These are phyloP conservation scores for Drosophila kambysellisi DNA, from an alignment of 2,888 invertebrate species.

Conservation along the genomic window DNA sequence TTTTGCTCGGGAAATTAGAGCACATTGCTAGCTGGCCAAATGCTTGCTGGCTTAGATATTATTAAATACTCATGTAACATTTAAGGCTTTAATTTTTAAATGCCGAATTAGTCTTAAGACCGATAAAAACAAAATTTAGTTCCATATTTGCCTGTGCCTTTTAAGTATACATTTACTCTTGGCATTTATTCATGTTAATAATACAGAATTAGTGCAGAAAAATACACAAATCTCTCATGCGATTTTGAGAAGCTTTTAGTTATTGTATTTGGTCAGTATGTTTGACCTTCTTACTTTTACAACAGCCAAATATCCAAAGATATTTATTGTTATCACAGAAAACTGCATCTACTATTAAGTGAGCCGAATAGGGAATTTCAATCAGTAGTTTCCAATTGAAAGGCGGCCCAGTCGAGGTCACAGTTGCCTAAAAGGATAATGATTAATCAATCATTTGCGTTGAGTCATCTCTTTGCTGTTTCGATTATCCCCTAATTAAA, in stretches of 20 bases:
- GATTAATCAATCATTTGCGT: constrained; percentile 41
- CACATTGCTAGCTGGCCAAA: background rate
- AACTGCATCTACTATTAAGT: background rate
- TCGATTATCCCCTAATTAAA: constrained; percentile 56
- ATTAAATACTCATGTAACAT: background rate
- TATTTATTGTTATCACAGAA: background rate
- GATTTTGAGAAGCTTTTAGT: background rate
- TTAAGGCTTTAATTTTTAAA: background rate
- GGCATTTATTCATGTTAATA: background rate
- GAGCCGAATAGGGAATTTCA: background rate
- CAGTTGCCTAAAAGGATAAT: constrained; percentile 18
- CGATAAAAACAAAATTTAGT: background rate
- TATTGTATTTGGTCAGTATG: background rate
- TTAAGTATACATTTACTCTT: background rate
- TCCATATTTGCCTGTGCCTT: background rate
- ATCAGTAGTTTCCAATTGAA: background rate
- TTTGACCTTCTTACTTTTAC: background rate
- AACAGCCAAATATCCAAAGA: background rate
- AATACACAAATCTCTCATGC: background rate
- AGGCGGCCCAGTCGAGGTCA: background rate
- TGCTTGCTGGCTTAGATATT: background rate
- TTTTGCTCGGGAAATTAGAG: background rate
- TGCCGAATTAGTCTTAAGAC: background rate
- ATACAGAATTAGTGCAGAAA: background rate
- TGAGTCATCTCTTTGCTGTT: constrained; percentile 47